phyloP scores from a whole-genome alignment of 2,888 invertebrate genomes.

The Blastobasis adustella region DNA sequence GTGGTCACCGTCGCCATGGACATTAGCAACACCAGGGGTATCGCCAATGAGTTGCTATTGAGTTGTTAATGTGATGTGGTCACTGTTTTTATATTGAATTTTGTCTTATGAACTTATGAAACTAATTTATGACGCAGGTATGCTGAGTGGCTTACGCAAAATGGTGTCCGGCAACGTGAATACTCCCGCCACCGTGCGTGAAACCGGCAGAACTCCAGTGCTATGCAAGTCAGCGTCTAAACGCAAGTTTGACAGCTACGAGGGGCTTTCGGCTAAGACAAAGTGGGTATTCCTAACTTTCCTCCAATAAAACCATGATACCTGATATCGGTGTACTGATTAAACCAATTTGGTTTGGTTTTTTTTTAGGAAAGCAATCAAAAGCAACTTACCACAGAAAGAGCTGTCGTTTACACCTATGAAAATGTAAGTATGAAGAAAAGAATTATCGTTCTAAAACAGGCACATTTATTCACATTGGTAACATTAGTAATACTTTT shows the following conservation, averaged over 20 bases:
- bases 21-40: too few relatives aligned
- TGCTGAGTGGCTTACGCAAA: slow-evolving; percentile 84
- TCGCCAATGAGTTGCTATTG: too few relatives aligned
- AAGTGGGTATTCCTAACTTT: slow-evolving; percentile 62
- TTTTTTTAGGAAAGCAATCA: slow-evolving; percentile 76
- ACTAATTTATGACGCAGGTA: slow-evolving; percentile 63
- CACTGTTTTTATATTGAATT: too few relatives aligned
- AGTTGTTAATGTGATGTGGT: too few relatives aligned
- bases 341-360: too few relatives aligned
- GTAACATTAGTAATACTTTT: not conserved
- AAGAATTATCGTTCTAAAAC: too few relatives aligned
- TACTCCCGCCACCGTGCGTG: slow-evolving; percentile 62
- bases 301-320: too few relatives aligned
- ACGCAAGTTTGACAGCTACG: slow-evolving; percentile 75
- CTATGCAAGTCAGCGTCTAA: slow-evolving; percentile 78
- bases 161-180: slow-evolving; percentile 81
- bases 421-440: slow-evolving; percentile 71
- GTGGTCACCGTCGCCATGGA: too few relatives aligned
- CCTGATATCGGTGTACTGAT: too few relatives aligned
- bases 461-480: too few relatives aligned
- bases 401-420: slow-evolving; percentile 74
- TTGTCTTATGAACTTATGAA: too few relatives aligned
- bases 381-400: slow-evolving; percentile 76
- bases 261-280: slow-evolving; percentile 78
- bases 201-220: slow-evolving; percentile 71